Evolutionary conservation across 1,140 invertebrate genomes (phyloP), one percentile per base, ranked within the genome.

Genomic region (Pemphigus obesinymphae): DNA sequence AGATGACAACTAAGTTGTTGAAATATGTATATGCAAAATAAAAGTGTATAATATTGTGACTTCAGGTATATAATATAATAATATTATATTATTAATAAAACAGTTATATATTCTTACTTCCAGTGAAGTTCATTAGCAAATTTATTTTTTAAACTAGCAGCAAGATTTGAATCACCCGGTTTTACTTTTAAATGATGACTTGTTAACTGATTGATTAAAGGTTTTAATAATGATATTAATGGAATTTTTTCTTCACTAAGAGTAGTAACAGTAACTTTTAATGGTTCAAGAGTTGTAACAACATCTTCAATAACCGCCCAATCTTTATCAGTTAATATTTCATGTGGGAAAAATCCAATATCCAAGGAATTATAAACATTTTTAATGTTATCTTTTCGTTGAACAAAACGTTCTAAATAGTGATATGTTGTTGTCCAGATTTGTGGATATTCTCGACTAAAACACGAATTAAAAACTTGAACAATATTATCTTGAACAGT

Each of bases 181-280:
- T 88, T 88, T 23, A 86, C 83, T 86, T 89, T 88, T 0, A 90
- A 84, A 85, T 89, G 88, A n/a, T 87, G 86, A 5, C 87, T 89
- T 0, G 88, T 86, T 5, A 90, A 84, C 84, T 89, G 87, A 87
- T 87, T 88, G 26, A 89, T 85, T n/a, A 90, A 84, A 23, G 89
- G 89, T 83, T 89, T 90, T 6, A 90, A 82, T 3, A 90, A 83
- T 0, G 89, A 90, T 83, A 89, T 87, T 0, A 89, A 83, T 37
- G 89, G 89, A 83, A 88, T 88, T 83, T 88, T 89, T 80, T 90
- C 89, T 83, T 90, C 89, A 75, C 88, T 88, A 0, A 90, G 84
- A 0, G 89, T 90, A 85, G 89, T 87, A 29, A 89, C 88, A 5
- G 89, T 89, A n/a, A 89, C 88, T 83, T 89, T 89, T 31, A 90